Conservation (phyloP, 1,140 invertebrate genomes). For the Cherax quadricarinatus region DNA sequence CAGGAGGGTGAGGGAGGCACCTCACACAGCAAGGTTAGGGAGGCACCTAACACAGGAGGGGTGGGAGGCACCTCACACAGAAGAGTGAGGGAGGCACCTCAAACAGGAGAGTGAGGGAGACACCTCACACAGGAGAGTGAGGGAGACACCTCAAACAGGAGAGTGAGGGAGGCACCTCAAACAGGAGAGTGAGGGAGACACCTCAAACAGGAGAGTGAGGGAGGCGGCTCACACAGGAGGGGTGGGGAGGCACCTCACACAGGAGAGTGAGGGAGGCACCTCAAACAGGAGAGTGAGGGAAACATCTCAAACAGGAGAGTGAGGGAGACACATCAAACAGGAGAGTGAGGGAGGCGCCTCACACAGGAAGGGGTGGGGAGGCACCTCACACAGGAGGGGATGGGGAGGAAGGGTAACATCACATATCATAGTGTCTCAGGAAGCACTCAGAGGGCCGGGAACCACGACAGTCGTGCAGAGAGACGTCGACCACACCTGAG, state of each 20-base stretch:
- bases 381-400: background rate
- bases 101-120: background rate
- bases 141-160: conserved; percentile 5
- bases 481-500: background rate
- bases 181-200: conserved; percentile 19
- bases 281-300: background rate
- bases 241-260: no score
- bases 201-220: no score
- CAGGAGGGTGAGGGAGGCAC: no score
- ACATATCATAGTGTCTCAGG: background rate
- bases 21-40: no score
- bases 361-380: background rate
- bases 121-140: background rate
- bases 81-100: no score
- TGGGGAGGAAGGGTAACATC: conserved; percentile 1
- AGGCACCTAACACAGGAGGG: no score
- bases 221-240: no score
- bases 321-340: background rate
- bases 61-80: no score
- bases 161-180: conserved; percentile 15
- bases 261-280: background rate
- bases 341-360: background rate
- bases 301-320: background rate
- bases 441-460: background rate
- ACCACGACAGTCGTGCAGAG: background rate